A percentile compares a stretch with the other conserved stretches of the same genome.
phyloP scores from a whole-genome alignment of 1,140 invertebrate genomes.

The Drosophila murphyi region DNA sequence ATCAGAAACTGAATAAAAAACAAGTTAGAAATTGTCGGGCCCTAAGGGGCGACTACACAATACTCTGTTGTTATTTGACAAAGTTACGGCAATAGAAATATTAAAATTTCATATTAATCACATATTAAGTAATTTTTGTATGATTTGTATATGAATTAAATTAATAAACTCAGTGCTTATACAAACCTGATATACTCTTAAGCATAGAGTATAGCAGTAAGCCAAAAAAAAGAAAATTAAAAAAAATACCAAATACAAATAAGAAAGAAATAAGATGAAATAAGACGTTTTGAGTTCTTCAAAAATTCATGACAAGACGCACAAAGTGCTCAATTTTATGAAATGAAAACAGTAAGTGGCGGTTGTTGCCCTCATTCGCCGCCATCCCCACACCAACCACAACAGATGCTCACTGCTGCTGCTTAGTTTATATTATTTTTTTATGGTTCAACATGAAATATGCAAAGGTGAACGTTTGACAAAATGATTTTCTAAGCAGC shows the following conservation, averaged over 20 bases:
- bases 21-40: not conserved
- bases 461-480: slow-evolving; percentile 57
- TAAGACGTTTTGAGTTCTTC: slow-evolving; percentile 68
- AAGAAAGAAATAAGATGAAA: slow-evolving; percentile 41
- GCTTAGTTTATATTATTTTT: slow-evolving; percentile 25
- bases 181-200: not conserved
- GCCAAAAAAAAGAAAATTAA: not conserved
- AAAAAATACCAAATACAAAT: slow-evolving; percentile 13
- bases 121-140: too few species aligned
- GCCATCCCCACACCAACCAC: too few species aligned
- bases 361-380: slow-evolving; percentile 34
- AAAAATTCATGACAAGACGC: slow-evolving; percentile 79
- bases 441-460: slow-evolving; percentile 65
- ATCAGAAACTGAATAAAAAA: slow-evolving; percentile 8
- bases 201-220: not conserved
- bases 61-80: slow-evolving; percentile 5
- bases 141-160: too few species aligned
- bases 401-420: not conserved
- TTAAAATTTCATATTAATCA: too few species aligned
- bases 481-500: slow-evolving; percentile 64
- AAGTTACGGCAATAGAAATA: too few species aligned
- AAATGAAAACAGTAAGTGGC: slow-evolving; percentile 73
- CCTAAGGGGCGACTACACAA: not conserved
- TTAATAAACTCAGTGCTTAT: too few species aligned
- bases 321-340: slow-evolving; percentile 80